These are phyloP conservation scores for Sebastiscus albofasciatus DNA, from an alignment of 2,797 vertebrate genomes.

Conservation along the genomic window DNA sequence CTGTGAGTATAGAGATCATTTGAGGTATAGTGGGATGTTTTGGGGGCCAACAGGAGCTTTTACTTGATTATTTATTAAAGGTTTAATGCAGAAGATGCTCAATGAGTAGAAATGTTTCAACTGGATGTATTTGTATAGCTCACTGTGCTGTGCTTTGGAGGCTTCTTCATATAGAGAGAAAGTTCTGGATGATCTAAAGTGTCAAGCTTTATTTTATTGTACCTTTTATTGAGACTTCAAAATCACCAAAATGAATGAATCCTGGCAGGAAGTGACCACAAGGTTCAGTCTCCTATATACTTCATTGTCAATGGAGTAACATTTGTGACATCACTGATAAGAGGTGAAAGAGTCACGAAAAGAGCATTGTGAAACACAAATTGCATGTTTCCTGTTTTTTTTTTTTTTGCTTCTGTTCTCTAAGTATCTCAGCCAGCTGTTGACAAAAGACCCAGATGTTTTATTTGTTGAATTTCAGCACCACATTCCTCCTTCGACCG, in stretches of 20 bases:
- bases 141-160: not conserved
- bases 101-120: not conserved
- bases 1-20: not conserved
- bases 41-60: not conserved
- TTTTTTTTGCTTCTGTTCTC: not conserved
- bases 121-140: not conserved
- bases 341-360: not conserved
- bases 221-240: not conserved
- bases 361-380: not conserved
- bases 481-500: not conserved
- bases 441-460: not conserved
- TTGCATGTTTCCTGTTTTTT: not conserved
- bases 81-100: not conserved
- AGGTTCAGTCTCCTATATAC: not conserved
- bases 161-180: not conserved
- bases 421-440: not conserved
- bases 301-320: not conserved
- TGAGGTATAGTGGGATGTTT: not conserved
- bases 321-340: constrained; percentile 16
- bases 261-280: not conserved
- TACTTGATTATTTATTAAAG: not conserved
- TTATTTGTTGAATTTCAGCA: not conserved
- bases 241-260: constrained; percentile 25
- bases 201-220: not conserved
- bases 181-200: not conserved